phyloP scores from a whole-genome alignment of 2,797 vertebrate genomes.

The Fundulus diaphanus region DNA sequence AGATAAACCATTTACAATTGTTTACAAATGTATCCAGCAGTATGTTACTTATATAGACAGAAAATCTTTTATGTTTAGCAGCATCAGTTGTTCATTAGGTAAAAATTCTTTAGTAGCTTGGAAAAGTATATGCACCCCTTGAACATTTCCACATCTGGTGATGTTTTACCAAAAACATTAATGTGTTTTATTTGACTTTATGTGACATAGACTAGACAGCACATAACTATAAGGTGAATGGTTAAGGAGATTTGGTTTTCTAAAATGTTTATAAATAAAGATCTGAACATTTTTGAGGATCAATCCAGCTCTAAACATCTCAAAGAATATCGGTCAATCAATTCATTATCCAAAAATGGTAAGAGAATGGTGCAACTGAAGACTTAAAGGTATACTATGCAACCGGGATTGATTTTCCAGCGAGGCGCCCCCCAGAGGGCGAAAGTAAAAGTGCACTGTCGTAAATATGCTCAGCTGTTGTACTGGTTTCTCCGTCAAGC shows the following conservation, averaged over 20 bases:
- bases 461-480: too few relatives aligned
- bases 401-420: too few relatives aligned
- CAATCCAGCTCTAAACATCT: background rate
- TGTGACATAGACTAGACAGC: background rate
- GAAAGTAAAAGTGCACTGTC: too few relatives aligned
- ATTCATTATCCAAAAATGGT: too few relatives aligned
- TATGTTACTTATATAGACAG: background rate
- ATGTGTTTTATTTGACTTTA: background rate
- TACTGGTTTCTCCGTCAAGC: too few relatives aligned
- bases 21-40: slow-evolving; percentile 24
- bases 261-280: too few relatives aligned
- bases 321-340: background rate
- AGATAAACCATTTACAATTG: slow-evolving; percentile 26
- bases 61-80: slow-evolving; percentile 7
- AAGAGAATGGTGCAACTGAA: too few relatives aligned
- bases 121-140: too few relatives aligned
- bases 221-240: too few relatives aligned
- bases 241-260: too few relatives aligned
- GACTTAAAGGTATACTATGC: too few relatives aligned
- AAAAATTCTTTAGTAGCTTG: background rate
- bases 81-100: slow-evolving; percentile 1
- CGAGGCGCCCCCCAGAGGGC: too few relatives aligned
- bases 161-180: background rate
- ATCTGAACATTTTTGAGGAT: background rate
- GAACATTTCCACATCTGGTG: background rate